Evolutionary conservation across 2,888 invertebrate species (phyloP), one percentile per base, ranked within the genome.

Genomic region (Nudaria mundana): DNA sequence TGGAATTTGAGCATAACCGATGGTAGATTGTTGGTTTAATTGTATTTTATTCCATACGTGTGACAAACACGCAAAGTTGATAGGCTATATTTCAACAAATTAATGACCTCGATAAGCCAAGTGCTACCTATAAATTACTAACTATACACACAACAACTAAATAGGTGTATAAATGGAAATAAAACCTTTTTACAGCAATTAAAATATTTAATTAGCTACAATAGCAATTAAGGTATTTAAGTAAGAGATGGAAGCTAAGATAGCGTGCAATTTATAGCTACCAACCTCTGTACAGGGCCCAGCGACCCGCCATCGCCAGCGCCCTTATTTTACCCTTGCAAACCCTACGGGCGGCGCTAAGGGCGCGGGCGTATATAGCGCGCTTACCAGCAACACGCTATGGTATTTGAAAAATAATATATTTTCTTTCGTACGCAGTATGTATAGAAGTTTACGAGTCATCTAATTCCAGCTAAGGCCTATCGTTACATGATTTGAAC

Each of bases 361-460:
- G n/a, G n/a, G n/a, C n/a, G n/a, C n/a, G n/a, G n/a, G n/a, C n/a
- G 12, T 11, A 12, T 13, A n/a, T 8, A n/a, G 40, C 50, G 51
- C 43, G 12, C 3, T 7, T 5, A 2, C 31, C 5, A 11, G 7
- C 6, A 25, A 22, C 40, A 36, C 22, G 22, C n/a, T n/a, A n/a
- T n/a, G n/a, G n/a, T n/a, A n/a, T n/a, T n/a, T n/a, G n/a, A n/a
- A n/a, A n/a, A n/a, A n/a, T n/a, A n/a, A n/a, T n/a, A n/a, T n/a
- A n/a, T n/a, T n/a, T n/a, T n/a, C n/a, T n/a, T n/a, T n/a, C n/a
- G n/a, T n/a, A n/a, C n/a, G n/a, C n/a, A n/a, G 38, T 56, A 50
- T 60, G 33, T 47, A 51, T 49, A 46, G 53, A 66, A 65, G 39
- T 61, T 66, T 54, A 65, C 53, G 49, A 48, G 33, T 38, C 36